Base-by-base conservation (phyloP, 2,797 vertebrate species). In the Falco naumanni region DNA sequence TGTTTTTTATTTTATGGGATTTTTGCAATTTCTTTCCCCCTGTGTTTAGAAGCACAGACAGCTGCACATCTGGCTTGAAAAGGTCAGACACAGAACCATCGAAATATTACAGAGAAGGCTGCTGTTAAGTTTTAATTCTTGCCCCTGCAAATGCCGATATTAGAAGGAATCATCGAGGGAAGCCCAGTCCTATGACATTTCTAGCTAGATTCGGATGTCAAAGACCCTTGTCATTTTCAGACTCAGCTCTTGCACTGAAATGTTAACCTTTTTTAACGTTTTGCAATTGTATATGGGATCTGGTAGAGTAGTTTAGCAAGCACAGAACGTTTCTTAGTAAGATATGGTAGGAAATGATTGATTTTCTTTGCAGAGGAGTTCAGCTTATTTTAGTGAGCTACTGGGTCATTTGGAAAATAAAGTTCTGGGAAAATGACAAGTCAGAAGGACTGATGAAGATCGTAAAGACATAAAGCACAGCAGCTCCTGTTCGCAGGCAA, bases 371-470 rank as follows among this genome's bases (percentile, higher is more conserved):
- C 56, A 87, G 74, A 87, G 64, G 45, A 92, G 53, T 74, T 89
- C 56, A 61, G 81, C 75, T 80, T 77, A 51, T 87, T 93, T 90
- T 63, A 74, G 66, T 25, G 61, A 95, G 75, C 82, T 77, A 8
- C 81, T 69, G 90, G 91, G 64, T 93, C 88, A 85, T 87, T 56
- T 89, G 85, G 88, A 86, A 91, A 95, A 86, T 84, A 70, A 88
- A 95, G 64, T 77, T 89, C 86, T 90, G 90, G 88, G 84, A 70
- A 83, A 92, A 92, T 85, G 90, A 87, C 59, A 90, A 77, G 63
- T 76, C 88, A 74, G 70, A 66, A 91, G 93, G 81, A 80, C 66
- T 74, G 94, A 95, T 93, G 96, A 76, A 79, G 88, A 83, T 47
- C 4, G 9, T 45, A 64, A 71, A 79, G 66, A 33, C 66, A 24